Evolutionary conservation across 2,797 vertebrate genomes (phyloP).

Genomic region (Chelon auratus): DNA sequence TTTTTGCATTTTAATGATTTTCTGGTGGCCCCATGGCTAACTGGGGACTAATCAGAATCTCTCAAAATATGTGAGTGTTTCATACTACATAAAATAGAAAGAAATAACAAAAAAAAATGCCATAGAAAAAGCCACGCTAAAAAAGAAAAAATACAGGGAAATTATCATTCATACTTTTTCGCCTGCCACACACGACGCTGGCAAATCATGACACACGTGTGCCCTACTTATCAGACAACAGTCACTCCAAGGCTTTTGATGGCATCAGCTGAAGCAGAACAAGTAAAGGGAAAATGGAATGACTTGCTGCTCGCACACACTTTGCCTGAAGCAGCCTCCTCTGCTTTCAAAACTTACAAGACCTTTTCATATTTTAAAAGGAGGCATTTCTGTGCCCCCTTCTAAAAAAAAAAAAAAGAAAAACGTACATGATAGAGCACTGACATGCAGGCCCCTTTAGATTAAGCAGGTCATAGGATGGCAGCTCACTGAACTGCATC

Average conservation of each 20-base stretch:
- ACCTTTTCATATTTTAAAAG: slow-evolving; percentile 46
- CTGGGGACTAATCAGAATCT: neutral
- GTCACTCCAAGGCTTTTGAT: slow-evolving; percentile 72
- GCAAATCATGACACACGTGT: slow-evolving; percentile 58
- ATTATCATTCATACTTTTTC: slow-evolving; percentile 34
- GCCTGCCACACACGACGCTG: slow-evolving; percentile 50
- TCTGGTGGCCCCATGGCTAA: neutral
- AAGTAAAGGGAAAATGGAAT: slow-evolving; percentile 60
- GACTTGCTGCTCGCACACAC: slow-evolving; percentile 55
- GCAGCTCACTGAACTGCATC: slow-evolving; percentile 15
- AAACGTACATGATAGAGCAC: slow-evolving; percentile 14
- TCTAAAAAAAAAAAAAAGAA: slow-evolving; percentile 4
- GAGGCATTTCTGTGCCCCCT: slow-evolving; percentile 10
- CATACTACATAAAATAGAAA: slow-evolving; percentile 1
- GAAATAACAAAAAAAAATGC: neutral
- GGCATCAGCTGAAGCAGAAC: slow-evolving; percentile 74
- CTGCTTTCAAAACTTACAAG: slow-evolving; percentile 46
- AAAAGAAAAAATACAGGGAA: slow-evolving; percentile 9
- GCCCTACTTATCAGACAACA: slow-evolving; percentile 77
- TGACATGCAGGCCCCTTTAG: slow-evolving; percentile 16
- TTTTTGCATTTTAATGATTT: neutral
- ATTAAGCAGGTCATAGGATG: slow-evolving; percentile 28
- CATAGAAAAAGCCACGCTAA: slow-evolving; percentile 7
- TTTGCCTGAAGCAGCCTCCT: slow-evolving; percentile 44
- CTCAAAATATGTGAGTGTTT: neutral